Percentiles rank a stretch among this genome's conserved stretches.
phyloP scores from a whole-genome alignment of 2,113 vertebrate species.

The Amia ocellicauda region DNA sequence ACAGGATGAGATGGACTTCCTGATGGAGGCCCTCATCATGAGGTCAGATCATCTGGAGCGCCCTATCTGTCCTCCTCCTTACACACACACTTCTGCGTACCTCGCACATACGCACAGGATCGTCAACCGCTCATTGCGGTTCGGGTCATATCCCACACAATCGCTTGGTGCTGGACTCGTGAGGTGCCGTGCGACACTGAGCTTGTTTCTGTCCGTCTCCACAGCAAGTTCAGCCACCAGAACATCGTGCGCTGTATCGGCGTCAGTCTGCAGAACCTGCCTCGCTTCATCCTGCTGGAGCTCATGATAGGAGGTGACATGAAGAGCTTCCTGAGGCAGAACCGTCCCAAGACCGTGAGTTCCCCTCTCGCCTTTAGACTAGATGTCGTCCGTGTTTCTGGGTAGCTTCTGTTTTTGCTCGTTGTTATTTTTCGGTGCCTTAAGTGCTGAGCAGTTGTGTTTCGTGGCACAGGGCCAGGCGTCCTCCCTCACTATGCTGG shows the following conservation, averaged over 20 bases:
- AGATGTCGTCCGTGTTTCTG: no score
- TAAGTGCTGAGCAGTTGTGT: background rate
- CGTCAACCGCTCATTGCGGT: no score
- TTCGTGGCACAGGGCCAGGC: conserved; percentile 64
- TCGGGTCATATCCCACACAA: no score
- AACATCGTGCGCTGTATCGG: conserved; percentile 83
- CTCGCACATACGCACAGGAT: background rate
- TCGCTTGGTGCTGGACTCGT: no score
- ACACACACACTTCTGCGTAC: background rate
- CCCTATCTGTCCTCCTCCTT: no score
- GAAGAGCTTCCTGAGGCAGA: conserved; percentile 87
- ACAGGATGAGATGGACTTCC: conserved; percentile 89
- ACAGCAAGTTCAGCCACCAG: conserved; percentile 86
- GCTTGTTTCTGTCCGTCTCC: background rate
- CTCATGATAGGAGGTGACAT: conserved; percentile 90
- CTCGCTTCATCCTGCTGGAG: conserved; percentile 86
- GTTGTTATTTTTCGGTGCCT: background rate
- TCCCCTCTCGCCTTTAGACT: background rate
- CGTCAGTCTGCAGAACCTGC: conserved; percentile 79
- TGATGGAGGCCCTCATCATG: conserved; percentile 88
- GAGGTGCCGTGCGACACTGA: conserved; percentile 14
- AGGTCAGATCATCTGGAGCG: conserved; percentile 56
- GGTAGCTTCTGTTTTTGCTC: no score
- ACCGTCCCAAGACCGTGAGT: conserved; percentile 75
- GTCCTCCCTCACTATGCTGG: conserved; percentile 75